These are phyloP conservation scores for Anoplius nigerrimus DNA, from an alignment of 2,888 invertebrate genomes.

Conservation along the genomic window DNA sequence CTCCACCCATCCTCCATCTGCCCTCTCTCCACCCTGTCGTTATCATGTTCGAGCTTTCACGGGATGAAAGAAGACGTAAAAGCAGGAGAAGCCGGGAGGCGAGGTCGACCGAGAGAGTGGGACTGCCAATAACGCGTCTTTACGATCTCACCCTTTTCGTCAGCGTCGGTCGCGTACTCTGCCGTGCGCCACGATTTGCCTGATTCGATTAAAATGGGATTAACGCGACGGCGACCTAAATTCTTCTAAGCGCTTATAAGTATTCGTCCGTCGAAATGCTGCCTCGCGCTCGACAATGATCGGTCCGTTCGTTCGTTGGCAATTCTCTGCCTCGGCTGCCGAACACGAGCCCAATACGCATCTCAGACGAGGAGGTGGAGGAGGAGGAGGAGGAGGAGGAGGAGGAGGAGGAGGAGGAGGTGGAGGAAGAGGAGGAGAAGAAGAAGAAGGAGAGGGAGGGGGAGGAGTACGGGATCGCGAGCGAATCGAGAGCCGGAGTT, in stretches of 20 bases:
- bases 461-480: slow-evolving; percentile 6
- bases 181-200: slow-evolving; percentile 13
- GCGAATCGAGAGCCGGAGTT: slow-evolving; percentile 18
- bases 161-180: slow-evolving; percentile 5
- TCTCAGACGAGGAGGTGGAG: not conserved
- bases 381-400: not conserved
- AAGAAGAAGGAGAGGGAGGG: slow-evolving; percentile 3
- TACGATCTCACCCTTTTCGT: slow-evolving; percentile 42
- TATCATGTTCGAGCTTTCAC: not conserved
- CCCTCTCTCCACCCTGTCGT: slow-evolving; percentile 13
- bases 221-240: slow-evolving; percentile 13
- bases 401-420: not conserved
- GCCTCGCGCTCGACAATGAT: too few species aligned
- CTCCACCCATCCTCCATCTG: slow-evolving; percentile 11
- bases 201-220: slow-evolving; percentile 40
- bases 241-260: too few species aligned
- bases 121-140: slow-evolving; percentile 54
- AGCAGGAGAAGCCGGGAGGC: not conserved
- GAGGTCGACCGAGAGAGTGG: slow-evolving; percentile 23
- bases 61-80: not conserved
- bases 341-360: too few species aligned
- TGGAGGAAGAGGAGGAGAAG: not conserved
- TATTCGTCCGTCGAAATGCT: too few species aligned
- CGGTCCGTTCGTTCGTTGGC: too few species aligned
- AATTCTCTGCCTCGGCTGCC: too few species aligned